Percentiles rank a stretch among this genome's conserved stretches.
Conservation (phyloP, 1,140 invertebrate species). For the Drosophila guanche region DNA sequence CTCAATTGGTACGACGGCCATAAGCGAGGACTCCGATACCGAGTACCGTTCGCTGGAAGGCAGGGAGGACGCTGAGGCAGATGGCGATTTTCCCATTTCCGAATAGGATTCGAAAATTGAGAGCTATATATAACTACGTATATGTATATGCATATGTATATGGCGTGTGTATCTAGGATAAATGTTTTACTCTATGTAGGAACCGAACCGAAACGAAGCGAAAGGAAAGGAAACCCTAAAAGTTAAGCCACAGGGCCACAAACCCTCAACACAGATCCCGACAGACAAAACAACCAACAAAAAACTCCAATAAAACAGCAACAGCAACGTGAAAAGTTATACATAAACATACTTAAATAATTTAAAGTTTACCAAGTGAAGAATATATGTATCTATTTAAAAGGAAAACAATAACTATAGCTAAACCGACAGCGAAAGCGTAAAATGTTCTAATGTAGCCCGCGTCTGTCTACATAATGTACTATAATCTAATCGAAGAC, state of each 20-base stretch:
- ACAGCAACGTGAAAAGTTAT: slow-evolving; percentile 57
- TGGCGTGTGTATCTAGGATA: slow-evolving; percentile 55
- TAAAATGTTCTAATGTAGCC: slow-evolving; percentile 64
- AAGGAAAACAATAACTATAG: slow-evolving; percentile 18
- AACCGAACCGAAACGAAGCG: slow-evolving; percentile 26
- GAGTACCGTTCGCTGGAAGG: slow-evolving; percentile 82
- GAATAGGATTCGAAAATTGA: slow-evolving; percentile 63
- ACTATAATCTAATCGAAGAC: slow-evolving; percentile 53
- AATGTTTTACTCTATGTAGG: slow-evolving; percentile 65
- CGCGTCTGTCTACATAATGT: slow-evolving; percentile 47
- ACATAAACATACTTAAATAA: slow-evolving; percentile 63
- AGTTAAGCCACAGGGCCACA: slow-evolving; percentile 26
- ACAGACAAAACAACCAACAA: slow-evolving; percentile 25
- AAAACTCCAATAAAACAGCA: slow-evolving; percentile 24
- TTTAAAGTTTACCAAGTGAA: slow-evolving; percentile 66
- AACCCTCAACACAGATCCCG: slow-evolving; percentile 1
- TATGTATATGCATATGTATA: slow-evolving; percentile 22
- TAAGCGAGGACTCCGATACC: slow-evolving; percentile 77
- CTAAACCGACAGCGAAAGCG: slow-evolving; percentile 25
- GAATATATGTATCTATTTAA: slow-evolving; percentile 35
- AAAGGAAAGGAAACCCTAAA: slow-evolving; percentile 6
- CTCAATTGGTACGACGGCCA: slow-evolving; percentile 52
- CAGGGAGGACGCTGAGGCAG: slow-evolving; percentile 73
- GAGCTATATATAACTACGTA: slow-evolving; percentile 37
- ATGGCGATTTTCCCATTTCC: slow-evolving; percentile 72